Base-by-base conservation (phyloP, 2,888 invertebrate genomes). In the Tupiocoris notatus region DNA sequence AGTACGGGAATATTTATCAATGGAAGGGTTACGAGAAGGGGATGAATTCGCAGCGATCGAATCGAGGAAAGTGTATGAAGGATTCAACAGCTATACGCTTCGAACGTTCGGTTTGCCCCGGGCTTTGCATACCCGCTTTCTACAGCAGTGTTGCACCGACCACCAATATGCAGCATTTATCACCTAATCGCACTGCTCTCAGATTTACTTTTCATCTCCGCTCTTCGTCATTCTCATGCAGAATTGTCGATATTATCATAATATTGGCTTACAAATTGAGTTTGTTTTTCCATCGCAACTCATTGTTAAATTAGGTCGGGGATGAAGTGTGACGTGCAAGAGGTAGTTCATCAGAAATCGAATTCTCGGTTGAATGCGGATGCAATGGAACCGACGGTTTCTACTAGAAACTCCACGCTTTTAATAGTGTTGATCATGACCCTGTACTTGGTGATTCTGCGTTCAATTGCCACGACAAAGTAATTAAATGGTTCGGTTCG, bases 191-290 rank as follows among this genome's bases (percentile, higher is more conserved):
- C 59, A n/a, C 59, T 59, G 59, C 59, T 59, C 59, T 59, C 59
- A 59, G 59, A 59, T 59, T 59, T 59, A 59, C 59, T 59, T 59
- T 59, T 59, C 59, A 59, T 59, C 59, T 59, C 59, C 59, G n/a
- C 59, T 59, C 59, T 59, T n/a, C n/a, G 59, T 20, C 59, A n/a
- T n/a, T 59, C n/a, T 39, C 39, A 12, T 3, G 3, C 59, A 17
- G 59, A 59, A 59, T 59, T 59, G 59, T 59, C 3, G 59, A 59
- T 59, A 59, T 59, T 59, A 59, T 59, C 17, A 59, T n/a, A 59
- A 59, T 59, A 59, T 59, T 59, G 59, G n/a, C 59, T 59, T n/a
- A 59, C 59, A 59, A 59, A 59, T 59, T 59, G 18, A 17, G 59
- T 59, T 59, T 59, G 59, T 59, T 59, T 59, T 59, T 59, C 59